phyloP scores from a whole-genome alignment of 2,888 invertebrate species.

The Vesta saturnalis region DNA sequence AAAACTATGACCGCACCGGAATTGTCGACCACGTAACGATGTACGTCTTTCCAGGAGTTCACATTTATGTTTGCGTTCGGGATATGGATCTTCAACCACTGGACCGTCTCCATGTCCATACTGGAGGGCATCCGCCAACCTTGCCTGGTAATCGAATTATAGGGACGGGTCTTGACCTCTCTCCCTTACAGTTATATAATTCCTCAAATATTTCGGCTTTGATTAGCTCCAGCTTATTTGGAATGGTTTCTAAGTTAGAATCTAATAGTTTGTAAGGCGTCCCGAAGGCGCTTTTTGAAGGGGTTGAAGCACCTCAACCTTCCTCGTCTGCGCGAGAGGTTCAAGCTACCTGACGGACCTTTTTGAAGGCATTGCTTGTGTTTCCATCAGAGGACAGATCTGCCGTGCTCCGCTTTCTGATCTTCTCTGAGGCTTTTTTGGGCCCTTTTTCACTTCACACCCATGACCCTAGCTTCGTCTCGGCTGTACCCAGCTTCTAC shows the following conservation, averaged over 20 bases:
- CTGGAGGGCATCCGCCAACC: not conserved
- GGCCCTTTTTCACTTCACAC: not conserved
- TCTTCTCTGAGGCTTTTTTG: not conserved
- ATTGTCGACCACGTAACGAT: too few relatives aligned
- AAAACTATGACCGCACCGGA: too few relatives aligned
- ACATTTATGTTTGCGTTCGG: too few relatives aligned
- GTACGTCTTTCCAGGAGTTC: too few relatives aligned
- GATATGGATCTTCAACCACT: not conserved
- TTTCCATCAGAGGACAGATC: not conserved
- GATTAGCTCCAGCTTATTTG: not conserved
- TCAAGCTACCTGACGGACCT: too few relatives aligned
- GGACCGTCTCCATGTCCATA: too few relatives aligned
- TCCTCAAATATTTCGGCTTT: too few relatives aligned
- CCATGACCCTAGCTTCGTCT: not conserved
- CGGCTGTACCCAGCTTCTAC: too few relatives aligned
- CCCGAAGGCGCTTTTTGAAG: too few relatives aligned
- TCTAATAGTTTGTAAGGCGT: not conserved
- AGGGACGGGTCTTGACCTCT: too few relatives aligned
- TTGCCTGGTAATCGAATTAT: not conserved
- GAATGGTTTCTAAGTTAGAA: not conserved
- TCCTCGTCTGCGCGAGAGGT: not conserved
- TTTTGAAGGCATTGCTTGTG: not conserved
- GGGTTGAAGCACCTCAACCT: too few relatives aligned
- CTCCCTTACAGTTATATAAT: too few relatives aligned
- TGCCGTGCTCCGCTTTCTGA: not conserved